phyloP scores from a whole-genome alignment of 2,113 vertebrate genomes.

The Sterrhoptilus dennistouni region DNA sequence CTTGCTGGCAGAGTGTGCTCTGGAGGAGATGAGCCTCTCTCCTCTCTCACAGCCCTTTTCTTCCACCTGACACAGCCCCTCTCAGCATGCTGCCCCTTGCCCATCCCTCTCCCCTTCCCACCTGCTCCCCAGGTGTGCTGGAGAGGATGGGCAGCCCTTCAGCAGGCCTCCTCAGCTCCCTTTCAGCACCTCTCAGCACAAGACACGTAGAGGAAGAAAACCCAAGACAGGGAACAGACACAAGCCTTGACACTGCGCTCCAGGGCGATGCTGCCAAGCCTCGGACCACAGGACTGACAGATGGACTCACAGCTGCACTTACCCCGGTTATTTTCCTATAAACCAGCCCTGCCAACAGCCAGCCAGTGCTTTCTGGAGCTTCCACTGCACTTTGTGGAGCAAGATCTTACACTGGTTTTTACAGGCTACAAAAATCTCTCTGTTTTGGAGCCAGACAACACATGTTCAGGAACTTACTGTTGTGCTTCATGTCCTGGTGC shows the following conservation, averaged over 20 bases:
- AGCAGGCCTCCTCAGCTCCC: neutral
- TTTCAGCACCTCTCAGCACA: neutral
- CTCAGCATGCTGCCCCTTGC: fast-evolving
- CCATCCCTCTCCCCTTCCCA: neutral
- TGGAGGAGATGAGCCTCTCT: neutral
- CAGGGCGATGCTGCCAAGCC: neutral
- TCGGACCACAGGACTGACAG: conserved; percentile 57
- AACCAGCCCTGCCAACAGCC: conserved; percentile 48
- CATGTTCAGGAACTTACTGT: conserved; percentile 52
- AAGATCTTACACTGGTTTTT: conserved; percentile 37
- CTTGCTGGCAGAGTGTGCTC: neutral
- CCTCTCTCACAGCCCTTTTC: neutral
- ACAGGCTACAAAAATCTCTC: conserved; percentile 55
- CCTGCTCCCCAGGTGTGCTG: neutral
- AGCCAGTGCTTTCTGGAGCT: conserved; percentile 61
- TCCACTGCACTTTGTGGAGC: conserved; percentile 50
- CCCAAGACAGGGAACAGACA: neutral
- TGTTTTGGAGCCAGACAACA: conserved; percentile 62
- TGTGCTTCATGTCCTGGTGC: neutral
- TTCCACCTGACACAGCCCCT: neutral
- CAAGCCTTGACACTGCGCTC: neutral
- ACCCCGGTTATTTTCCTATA: conserved; percentile 58
- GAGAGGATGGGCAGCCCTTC: fast-evolving
- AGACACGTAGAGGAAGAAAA: fast-evolving
- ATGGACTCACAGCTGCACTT: conserved; percentile 26